Percentiles rank a stretch among this genome's conserved stretches.
Evolutionary conservation across 1,140 invertebrate species (phyloP).

Genomic region (Bombus soroeensis): DNA sequence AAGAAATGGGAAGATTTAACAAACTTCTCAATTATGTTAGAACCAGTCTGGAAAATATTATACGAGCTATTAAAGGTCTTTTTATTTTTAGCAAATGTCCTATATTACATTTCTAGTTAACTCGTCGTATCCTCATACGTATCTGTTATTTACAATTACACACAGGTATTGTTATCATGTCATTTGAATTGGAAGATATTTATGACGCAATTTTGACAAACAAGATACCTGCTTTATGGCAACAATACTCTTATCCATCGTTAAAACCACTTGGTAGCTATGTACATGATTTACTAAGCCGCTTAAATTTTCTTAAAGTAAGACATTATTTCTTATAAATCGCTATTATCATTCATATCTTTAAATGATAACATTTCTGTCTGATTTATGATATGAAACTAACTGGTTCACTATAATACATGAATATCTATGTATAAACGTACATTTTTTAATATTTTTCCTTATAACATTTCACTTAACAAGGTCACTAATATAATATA

Average conservation of each 20-base stretch:
- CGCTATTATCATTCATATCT: neutral
- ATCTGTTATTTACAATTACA: neutral
- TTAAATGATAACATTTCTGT: neutral
- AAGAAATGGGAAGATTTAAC: slow-evolving; percentile 96
- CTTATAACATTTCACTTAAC: neutral
- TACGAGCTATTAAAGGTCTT: slow-evolving; percentile 94
- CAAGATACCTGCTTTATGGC: slow-evolving; percentile 93
- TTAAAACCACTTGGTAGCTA: slow-evolving; percentile 96
- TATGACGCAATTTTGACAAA: slow-evolving; percentile 91
- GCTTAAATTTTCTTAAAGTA: slow-evolving; percentile 92
- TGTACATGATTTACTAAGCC: slow-evolving; percentile 92
- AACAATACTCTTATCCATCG: slow-evolving; percentile 94
- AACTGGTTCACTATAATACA: no score
- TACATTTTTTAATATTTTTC: neutral
- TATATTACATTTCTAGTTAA: slow-evolving; percentile 32
- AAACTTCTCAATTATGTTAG: slow-evolving; percentile 89
- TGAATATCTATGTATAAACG: neutral
- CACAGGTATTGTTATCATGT: slow-evolving; percentile 91
- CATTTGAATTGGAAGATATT: slow-evolving; percentile 93
- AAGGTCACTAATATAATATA: neutral
- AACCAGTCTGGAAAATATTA: slow-evolving; percentile 90
- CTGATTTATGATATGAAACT: neutral
- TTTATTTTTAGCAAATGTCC: neutral
- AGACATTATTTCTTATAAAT: neutral
- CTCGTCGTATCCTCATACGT: neutral